These are phyloP conservation scores for Ferdinandea cuprea DNA, from an alignment of 2,888 invertebrate genomes.

Conservation along the genomic window DNA sequence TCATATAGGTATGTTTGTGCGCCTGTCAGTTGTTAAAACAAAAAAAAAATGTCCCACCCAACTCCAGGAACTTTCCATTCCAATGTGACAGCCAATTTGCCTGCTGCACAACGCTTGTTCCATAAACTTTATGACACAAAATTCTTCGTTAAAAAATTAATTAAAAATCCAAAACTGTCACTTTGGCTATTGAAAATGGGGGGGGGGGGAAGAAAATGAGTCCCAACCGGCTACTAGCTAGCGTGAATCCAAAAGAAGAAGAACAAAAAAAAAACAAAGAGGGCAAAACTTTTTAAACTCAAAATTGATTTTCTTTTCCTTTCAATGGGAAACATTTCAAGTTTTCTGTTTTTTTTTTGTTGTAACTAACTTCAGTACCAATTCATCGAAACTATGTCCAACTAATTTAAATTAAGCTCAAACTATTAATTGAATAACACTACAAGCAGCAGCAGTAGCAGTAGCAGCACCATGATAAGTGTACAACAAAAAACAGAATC, in stretches of 20 bases:
- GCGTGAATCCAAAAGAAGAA: too few relatives aligned
- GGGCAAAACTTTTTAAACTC: slow-evolving; percentile 50
- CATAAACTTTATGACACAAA: slow-evolving; percentile 52
- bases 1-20: background rate
- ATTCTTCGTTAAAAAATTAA: slow-evolving; percentile 43
- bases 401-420: slow-evolving; percentile 72
- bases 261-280: slow-evolving; percentile 1
- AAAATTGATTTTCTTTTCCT: slow-evolving; percentile 50
- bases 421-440: slow-evolving; percentile 71
- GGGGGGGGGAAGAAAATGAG: background rate
- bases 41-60: too few relatives aligned
- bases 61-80: too few relatives aligned
- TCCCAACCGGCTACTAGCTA: background rate
- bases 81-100: slow-evolving; percentile 1
- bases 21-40: background rate
- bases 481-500: slow-evolving; percentile 39
- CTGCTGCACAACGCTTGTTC: background rate
- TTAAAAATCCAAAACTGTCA: slow-evolving; percentile 44
- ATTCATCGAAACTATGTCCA: slow-evolving; percentile 68
- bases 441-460: slow-evolving; percentile 36
- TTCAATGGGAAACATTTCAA: slow-evolving; percentile 39
- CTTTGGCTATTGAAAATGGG: slow-evolving; percentile 20
- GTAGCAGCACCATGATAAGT: background rate
- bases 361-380: slow-evolving; percentile 41
- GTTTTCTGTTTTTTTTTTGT: slow-evolving; percentile 21